phyloP scores from a whole-genome alignment of 1,140 invertebrate species.

The Drosophila yakuba region DNA sequence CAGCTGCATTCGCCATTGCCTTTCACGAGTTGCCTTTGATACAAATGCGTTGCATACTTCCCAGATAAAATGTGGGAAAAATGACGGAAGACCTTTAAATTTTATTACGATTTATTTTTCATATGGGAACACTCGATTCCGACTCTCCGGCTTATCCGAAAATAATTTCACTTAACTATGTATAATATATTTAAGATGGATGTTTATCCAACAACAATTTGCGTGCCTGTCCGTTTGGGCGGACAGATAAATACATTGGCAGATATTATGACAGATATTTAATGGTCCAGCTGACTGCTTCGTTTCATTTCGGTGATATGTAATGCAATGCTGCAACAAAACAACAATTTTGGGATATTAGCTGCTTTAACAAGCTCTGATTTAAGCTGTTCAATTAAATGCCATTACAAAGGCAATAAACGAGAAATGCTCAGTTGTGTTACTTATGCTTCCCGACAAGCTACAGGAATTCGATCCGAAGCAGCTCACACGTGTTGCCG shows the following conservation, averaged over 20 bases:
- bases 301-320: no score
- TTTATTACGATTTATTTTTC: slow-evolving; percentile 17
- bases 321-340: background rate
- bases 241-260: no score
- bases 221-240: no score
- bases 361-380: background rate
- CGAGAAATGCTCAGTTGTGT: background rate
- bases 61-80: background rate
- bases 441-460: background rate
- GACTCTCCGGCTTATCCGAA: background rate
- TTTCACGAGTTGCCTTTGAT: slow-evolving; percentile 25
- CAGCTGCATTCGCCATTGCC: slow-evolving; percentile 56
- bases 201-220: no score
- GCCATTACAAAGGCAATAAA: background rate
- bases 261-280: no score
- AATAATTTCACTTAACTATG: no score
- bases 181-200: no score
- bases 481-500: slow-evolving; percentile 17
- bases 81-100: background rate
- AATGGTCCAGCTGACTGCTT: no score
- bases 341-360: background rate
- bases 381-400: background rate
- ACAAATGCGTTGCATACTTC: background rate
- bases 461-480: background rate
- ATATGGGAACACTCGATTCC: background rate